Evolutionary conservation across 92 coral and sea anemone species (phyloP).

Genomic region (Bergia puertoricense): DNA sequence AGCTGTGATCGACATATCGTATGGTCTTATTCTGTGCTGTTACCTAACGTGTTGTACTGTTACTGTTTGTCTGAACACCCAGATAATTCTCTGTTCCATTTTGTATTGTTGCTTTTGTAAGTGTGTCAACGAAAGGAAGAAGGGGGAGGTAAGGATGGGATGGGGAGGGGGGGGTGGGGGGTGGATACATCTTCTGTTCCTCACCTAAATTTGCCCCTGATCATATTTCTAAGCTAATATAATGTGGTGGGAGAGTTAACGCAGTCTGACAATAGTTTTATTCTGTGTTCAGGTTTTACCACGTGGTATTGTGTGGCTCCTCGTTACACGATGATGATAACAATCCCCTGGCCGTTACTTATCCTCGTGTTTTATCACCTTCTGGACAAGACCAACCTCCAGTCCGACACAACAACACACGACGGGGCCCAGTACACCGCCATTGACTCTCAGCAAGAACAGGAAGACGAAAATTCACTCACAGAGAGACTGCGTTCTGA

Average conservation of each 20-base stretch:
- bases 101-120: no score
- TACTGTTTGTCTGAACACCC: no score
- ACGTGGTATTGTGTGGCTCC: constrained; percentile 61
- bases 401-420: not conserved
- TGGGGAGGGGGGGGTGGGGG: no score
- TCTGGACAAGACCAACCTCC: constrained; percentile 50
- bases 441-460: constrained; percentile 19
- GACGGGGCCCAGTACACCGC: constrained; percentile 17
- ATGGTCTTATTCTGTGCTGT: no score
- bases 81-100: no score
- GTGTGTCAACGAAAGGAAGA: no score
- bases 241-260: no score
- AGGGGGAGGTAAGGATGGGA: no score
- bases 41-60: no score
- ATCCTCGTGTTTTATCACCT: constrained; percentile 41
- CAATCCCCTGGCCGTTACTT: constrained; percentile 55
- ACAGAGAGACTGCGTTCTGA: not conserved
- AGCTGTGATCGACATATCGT: no score
- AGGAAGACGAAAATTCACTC: constrained; percentile 10
- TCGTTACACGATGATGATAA: constrained; percentile 47
- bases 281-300: constrained; percentile 44
- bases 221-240: no score
- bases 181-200: no score
- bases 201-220: not conserved
- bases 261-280: not conserved